Evolutionary conservation across 2,888 invertebrate genomes (phyloP), one percentile per base, ranked within the genome.

Genomic region (Biston betularia): DNA sequence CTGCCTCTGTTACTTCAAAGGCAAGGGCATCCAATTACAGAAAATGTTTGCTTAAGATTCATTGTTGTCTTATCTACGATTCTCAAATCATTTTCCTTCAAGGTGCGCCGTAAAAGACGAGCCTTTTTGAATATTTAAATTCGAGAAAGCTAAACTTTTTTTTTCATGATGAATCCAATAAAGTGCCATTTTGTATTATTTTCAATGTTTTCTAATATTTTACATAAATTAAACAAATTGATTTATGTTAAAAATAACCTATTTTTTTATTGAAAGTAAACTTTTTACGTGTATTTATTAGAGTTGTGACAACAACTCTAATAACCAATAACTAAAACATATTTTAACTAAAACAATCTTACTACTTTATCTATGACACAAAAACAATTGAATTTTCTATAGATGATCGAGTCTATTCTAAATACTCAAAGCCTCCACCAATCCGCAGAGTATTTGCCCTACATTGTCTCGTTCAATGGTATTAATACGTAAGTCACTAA

Each of bases 11-110:
- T 73, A 79, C 74, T 77, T 78, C 76, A 80, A 80, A 81, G 78
- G 74, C 57, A 56, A 60, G 54, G 53, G 63, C 63, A 68, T 67
- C 68, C 71, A 72, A 72, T 74, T 72, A 75, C 70, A 65, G 60
- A 71, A 75, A 79, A 78, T 79, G 77, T 80, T 79, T 77, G 76
- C 75, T 60, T 73, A 75, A 78, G 73, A 74, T 74, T 79, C 75
- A 80, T 78, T 80, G 79, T 80, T 78, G 75, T 78, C 74, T 83
- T 80, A 82, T 79, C 79, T 79, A 65, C 61, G 68, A 75, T 69
- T 76, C 68, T 69, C 65, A 69, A 79, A 79, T 79, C 76, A 75
- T 55, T 65, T 45, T 74, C 75, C 67, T 71, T 63, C 65, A 70
- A 78, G 70, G 76, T 80, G 75, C 72, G 71, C 75, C 77, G 71